Base-by-base conservation (phyloP, 2,888 invertebrate genomes). In the Platycheirus albimanus region DNA sequence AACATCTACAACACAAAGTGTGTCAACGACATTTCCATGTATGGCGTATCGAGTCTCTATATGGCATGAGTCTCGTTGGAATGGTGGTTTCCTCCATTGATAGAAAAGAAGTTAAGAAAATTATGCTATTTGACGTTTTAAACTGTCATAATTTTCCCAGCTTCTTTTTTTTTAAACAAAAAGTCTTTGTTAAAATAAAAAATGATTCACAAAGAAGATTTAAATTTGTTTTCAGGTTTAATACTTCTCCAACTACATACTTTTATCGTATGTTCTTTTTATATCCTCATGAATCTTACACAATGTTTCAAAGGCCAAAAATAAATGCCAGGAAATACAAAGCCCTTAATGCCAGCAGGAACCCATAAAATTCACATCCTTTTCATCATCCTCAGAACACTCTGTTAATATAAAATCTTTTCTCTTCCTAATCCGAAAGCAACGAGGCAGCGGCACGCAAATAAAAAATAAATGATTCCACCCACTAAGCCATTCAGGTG, bases 401-500 rank as follows among this genome's bases (percentile, higher is more conserved):
- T n/a, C n/a, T 36, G 49, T 52, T 54, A 47, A 58, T 58, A 58
- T 58, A 38, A 52, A 72, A 13, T 74, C 47, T 63, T 28, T 28
- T 13, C n/a, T 1, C 38, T 33, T 11, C 24, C 41, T 41, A 28
- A 41, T 41, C 24, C 30, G 19, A 24, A 28, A 36, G 20, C 33
- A 43, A 13, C 30, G 8, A 8, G 5, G 0, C 8, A 17, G 3
- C 41, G 1, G 15, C n/a, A 49, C 33, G 17, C 6, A 51, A 49
- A 38, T 49, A 33, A 7, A 11, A 41, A 43, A 70, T 47, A 2
- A 56, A 36, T 20, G 33, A 51, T 8, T 64, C 36, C 4, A 11
- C 49, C 47, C 17, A 1, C 36, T 20, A 54, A 67, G 41, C 54
- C 63, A 43, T 77, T 71, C 77, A 81, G 77, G 66, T 81, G 80